Base-by-base conservation (phyloP, 92 coral and sea anemone species). In the Paragorgia papillata region DNA sequence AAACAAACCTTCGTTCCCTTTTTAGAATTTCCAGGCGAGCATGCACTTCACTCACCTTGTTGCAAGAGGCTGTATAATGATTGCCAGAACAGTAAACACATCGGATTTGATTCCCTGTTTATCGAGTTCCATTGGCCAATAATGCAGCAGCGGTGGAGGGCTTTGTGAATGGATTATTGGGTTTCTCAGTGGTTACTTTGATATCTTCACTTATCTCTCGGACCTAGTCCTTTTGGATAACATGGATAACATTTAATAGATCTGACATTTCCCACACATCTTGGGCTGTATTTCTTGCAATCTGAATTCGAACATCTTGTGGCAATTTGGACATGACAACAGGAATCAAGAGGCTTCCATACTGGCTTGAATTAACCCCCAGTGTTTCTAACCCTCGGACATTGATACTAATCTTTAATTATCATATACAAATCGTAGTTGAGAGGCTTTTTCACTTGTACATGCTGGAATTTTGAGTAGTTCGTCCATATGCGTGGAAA, bases 51-150 rank as follows among this genome's bases (percentile, higher is more conserved):
- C 63, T 76, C 0, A 74, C 69, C 17, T 64, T 37, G 24, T 66
- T 27, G 61, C 90, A 87, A 25, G 87, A 79, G 27, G 88, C 86
- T 5, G 88, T 84, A 66, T 33, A 83, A 79, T 87, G 91, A 40
- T 20, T 63, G 2, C 77, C 88, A 22, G 66, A 13, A 49, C 88
- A 87, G n/a, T n/a, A n/a, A 1, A 58, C 85, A 30, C 87, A 77
- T 58, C 80, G 67, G 25, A 85, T 32, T 54, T 80, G 48, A 29
- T 58, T 63, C 54, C 60, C 81, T 26, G 39, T 51, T 39, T 25
- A 9, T 41, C 30, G 68, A 37, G 6, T 12, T 48, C 57, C 61
- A 25, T 62, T 62, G 10, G 86, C 74, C 64, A 82, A 30, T 49
- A 82, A 40, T 18, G 86, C 76, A 2, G 76, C 51, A 31, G 81